These are phyloP conservation scores for Pogonocherus hispidulus DNA, from an alignment of 2,888 invertebrate species.

Conservation along the genomic window DNA sequence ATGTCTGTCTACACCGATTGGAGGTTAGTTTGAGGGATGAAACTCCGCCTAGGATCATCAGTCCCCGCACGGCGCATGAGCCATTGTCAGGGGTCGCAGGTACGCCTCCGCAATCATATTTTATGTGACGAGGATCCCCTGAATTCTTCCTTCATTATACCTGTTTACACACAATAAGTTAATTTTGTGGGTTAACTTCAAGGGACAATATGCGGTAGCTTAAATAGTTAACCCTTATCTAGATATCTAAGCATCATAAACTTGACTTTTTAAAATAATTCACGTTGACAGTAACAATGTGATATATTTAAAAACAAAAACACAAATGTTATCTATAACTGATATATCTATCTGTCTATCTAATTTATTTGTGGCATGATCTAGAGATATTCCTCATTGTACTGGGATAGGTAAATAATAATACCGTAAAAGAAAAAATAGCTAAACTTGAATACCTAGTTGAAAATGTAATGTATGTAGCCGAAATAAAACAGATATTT, in stretches of 20 bases:
- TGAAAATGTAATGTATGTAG: no score
- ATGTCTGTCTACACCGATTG: conserved; percentile 62
- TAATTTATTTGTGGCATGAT: no score
- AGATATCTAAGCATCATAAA: not conserved
- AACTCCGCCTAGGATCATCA: conserved; percentile 58
- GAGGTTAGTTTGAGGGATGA: conserved; percentile 55
- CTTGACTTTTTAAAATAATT: no score
- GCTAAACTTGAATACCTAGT: no score
- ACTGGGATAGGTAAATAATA: no score
- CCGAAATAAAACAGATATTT: no score
- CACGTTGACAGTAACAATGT: no score
- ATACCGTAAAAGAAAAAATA: no score
- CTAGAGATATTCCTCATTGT: no score
- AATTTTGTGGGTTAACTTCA: conserved; percentile 48
- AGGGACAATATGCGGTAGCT: conserved; percentile 15
- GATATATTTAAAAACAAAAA: no score
- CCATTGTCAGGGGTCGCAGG: conserved; percentile 56
- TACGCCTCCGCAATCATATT: conserved; percentile 61
- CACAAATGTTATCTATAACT: no score
- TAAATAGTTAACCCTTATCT: conserved; percentile 1
- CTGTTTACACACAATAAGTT: conserved; percentile 46
- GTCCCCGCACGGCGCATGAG: conserved; percentile 51
- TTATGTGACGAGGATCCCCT: conserved; percentile 54
- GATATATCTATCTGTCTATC: no score
- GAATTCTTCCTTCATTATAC: conserved; percentile 47